These are phyloP conservation scores for Oxyura jamaicensis DNA, from an alignment of 2,113 vertebrate species.

Conservation along the genomic window DNA sequence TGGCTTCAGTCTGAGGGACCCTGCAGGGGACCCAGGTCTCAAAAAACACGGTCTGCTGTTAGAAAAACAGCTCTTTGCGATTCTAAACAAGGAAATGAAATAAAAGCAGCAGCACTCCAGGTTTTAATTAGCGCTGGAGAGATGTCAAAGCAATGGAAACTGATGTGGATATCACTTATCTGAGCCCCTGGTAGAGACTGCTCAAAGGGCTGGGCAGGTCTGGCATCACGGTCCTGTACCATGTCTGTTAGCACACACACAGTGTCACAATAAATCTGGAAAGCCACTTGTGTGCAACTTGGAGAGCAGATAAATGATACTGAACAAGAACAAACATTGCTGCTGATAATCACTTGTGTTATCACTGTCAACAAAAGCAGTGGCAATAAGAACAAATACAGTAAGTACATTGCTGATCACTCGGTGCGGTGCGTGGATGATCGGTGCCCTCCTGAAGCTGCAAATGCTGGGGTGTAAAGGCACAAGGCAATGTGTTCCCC, in stretches of 20 bases:
- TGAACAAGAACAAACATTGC: neutral
- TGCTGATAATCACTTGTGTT: neutral
- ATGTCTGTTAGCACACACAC: rapidly evolving
- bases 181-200: neutral
- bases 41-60: neutral
- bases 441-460: rapidly evolving
- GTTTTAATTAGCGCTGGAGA: neutral
- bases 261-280: neutral
- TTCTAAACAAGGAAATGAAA: neutral
- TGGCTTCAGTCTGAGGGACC: neutral
- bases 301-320: neutral
- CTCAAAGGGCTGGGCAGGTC: neutral
- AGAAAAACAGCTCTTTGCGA: neutral
- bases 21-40: neutral
- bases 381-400: neutral
- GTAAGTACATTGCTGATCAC: neutral
- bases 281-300: neutral
- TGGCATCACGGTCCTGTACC: rapidly evolving
- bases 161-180: rapidly evolving
- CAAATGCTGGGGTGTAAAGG: rapidly evolving
- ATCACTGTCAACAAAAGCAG: neutral
- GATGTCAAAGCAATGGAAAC: neutral
- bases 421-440: rapidly evolving
- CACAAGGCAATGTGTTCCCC: neutral
- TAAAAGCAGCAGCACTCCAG: neutral